Evolutionary conservation across 2,113 vertebrate genomes (phyloP).

Genomic region (Narcine bancroftii): DNA sequence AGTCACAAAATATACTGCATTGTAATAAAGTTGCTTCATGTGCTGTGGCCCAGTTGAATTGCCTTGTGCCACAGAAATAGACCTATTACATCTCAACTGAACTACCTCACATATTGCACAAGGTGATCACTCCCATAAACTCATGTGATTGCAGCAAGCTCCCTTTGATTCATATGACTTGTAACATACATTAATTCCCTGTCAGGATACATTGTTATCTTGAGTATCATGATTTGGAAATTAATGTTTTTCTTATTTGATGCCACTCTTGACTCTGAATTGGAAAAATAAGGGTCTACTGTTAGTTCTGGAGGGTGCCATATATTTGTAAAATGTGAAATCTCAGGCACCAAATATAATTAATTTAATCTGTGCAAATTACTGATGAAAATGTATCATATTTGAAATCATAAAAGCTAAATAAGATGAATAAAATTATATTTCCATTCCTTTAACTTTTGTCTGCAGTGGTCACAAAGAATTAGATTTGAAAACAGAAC

Average conservation of each 20-base stretch:
- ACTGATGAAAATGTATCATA: not conserved
- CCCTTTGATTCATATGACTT: not conserved
- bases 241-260: not conserved
- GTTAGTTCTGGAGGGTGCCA: not conserved
- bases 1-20: not conserved
- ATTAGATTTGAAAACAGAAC: not conserved
- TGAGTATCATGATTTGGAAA: not conserved
- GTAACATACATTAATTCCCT: not conserved
- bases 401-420: constrained; percentile 8
- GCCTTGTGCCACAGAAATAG: too few relatives aligned
- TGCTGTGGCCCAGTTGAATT: not conserved
- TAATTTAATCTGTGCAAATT: not conserved
- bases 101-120: too few relatives aligned
- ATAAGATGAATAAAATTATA: not conserved
- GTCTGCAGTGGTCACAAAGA: not conserved
- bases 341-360: constrained; percentile 5
- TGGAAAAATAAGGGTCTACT: not conserved
- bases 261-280: not conserved
- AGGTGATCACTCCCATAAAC: too few relatives aligned
- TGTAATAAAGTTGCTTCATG: not conserved
- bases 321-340: not conserved
- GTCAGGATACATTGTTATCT: too few relatives aligned
- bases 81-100: too few relatives aligned
- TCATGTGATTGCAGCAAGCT: too few relatives aligned
- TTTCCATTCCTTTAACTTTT: not conserved